These are phyloP conservation scores for Phyllopteryx taeniolatus DNA, from an alignment of 2,113 vertebrate genomes.

Conservation along the genomic window DNA sequence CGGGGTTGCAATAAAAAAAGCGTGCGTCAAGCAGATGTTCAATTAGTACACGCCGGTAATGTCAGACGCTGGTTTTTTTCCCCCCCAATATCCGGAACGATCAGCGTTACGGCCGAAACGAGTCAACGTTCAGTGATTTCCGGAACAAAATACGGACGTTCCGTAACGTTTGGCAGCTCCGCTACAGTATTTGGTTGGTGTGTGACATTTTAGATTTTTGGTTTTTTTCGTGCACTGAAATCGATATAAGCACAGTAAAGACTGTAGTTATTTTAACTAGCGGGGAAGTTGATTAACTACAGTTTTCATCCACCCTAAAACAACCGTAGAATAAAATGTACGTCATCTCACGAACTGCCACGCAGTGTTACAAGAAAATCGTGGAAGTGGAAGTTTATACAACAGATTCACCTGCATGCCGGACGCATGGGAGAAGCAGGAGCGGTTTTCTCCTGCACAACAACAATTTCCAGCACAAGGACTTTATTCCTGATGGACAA, in stretches of 20 bases:
- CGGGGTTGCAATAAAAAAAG: no score
- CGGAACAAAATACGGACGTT: no score
- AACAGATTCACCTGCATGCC: neutral
- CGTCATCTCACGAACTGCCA: neutral
- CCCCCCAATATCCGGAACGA: no score
- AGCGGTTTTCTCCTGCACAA: neutral
- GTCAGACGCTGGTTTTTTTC: no score
- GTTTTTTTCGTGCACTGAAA: no score
- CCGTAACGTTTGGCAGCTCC: no score
- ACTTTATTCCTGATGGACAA: neutral
- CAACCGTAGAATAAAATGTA: neutral
- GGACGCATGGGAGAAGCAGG: neutral
- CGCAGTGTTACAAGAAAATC: neutral
- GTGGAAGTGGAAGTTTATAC: neutral
- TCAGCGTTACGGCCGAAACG: no score
- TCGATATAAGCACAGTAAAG: neutral
- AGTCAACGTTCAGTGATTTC: no score
- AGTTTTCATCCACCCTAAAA: neutral
- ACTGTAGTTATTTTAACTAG: neutral
- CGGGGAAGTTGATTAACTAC: neutral
- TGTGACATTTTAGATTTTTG: no score
- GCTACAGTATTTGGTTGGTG: no score
- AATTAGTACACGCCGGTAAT: no score
- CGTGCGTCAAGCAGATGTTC: no score
- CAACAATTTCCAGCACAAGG: neutral